Percentiles rank a stretch among this genome's conserved stretches.
These are phyloP conservation scores for Cyrtorhinus lividipennis DNA, from an alignment of 1,140 invertebrate genomes.

Conservation along the genomic window DNA sequence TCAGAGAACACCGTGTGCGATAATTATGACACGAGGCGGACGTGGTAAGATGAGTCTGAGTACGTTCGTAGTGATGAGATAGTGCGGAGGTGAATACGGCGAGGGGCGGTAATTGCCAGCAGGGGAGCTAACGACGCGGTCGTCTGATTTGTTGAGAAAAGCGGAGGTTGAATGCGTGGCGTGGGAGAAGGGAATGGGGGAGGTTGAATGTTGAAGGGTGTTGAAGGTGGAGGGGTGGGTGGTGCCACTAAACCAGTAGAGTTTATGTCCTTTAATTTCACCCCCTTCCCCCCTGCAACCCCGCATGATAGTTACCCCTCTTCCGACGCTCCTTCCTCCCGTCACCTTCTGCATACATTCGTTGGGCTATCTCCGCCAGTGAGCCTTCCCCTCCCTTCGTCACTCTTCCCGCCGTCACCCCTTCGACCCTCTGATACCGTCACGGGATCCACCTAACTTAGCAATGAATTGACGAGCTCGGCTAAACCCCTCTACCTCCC, in stretches of 20 bases:
- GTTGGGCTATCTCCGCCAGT: neutral
- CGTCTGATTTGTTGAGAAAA: neutral
- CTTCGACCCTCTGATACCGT: no score
- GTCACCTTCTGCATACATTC: constrained; percentile 7
- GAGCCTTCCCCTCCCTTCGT: neutral
- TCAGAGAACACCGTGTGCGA: no score
- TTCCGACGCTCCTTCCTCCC: neutral
- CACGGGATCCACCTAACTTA: neutral
- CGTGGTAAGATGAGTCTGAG: no score
- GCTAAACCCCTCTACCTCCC: neutral
- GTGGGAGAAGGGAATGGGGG: neutral
- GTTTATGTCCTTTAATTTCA: constrained; percentile 17
- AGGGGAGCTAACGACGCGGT: neutral
- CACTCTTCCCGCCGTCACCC: neutral
- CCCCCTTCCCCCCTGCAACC: neutral
- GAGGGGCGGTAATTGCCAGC: neutral
- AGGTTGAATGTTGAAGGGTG: neutral
- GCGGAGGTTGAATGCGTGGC: neutral
- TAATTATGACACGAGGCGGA: no score
- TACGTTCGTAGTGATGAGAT: no score
- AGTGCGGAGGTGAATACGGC: no score
- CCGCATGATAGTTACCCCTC: neutral
- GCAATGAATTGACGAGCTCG: neutral
- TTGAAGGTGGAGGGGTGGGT: neutral
- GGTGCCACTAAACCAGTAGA: constrained; percentile 9